These are phyloP conservation scores for Xylophagus ater DNA, from an alignment of 2,888 invertebrate genomes.

Conservation along the genomic window DNA sequence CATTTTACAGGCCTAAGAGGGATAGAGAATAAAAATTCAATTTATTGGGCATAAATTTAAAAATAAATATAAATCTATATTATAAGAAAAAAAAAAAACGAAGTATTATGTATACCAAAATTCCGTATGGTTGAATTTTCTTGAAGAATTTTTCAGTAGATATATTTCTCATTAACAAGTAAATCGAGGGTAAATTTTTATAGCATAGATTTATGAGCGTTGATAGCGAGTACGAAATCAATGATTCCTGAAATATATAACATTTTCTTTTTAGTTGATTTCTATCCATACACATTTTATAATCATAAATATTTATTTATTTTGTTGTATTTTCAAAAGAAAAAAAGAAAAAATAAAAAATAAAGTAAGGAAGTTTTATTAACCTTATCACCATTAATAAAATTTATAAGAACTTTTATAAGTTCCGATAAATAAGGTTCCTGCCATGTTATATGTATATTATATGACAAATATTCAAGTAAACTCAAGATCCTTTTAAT, in stretches of 20 bases:
- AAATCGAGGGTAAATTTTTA: slow-evolving; percentile 63
- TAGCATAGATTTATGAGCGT: slow-evolving; percentile 69
- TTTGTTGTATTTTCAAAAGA: too few relatives aligned
- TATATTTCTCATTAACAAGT: slow-evolving; percentile 51
- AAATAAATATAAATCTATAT: neutral
- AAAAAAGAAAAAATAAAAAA: too few relatives aligned
- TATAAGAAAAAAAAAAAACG: slow-evolving; percentile 5
- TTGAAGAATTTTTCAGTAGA: slow-evolving; percentile 2
- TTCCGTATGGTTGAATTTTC: slow-evolving; percentile 7
- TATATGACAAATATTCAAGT: slow-evolving; percentile 60
- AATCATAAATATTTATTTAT: too few relatives aligned
- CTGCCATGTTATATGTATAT: slow-evolving; percentile 68
- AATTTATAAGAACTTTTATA: slow-evolving; percentile 43
- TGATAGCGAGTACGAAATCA: slow-evolving; percentile 45
- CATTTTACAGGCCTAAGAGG: slow-evolving; percentile 16
- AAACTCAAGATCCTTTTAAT: slow-evolving; percentile 26
- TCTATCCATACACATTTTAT: too few relatives aligned
- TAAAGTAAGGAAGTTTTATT: too few relatives aligned
- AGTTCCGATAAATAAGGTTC: slow-evolving; percentile 60
- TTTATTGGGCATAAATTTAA: neutral
- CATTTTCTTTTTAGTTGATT: slow-evolving; percentile 17
- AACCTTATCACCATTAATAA: slow-evolving; percentile 46
- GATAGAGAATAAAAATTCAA: neutral
- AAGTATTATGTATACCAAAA: slow-evolving; percentile 1
- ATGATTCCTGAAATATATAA: slow-evolving; percentile 1